A percentile compares a stretch with the other conserved stretches of the same genome.
These are phyloP conservation scores for Turdus rufiventris DNA, from an alignment of 2,113 vertebrate species.

Conservation along the genomic window DNA sequence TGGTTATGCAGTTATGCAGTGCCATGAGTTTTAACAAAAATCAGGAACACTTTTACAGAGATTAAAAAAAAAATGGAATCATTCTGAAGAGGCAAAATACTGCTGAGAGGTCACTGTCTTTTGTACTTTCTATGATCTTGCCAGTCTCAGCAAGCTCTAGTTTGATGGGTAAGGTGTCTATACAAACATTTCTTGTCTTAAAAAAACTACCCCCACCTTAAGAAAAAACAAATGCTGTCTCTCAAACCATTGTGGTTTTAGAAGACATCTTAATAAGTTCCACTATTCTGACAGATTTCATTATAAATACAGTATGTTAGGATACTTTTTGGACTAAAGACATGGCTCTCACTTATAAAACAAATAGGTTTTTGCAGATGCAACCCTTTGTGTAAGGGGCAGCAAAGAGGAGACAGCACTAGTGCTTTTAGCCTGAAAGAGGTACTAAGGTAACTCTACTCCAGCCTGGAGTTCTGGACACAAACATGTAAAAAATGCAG, in stretches of 20 bases:
- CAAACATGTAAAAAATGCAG: neutral
- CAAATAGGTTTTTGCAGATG: neutral
- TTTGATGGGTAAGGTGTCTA: accelerated
- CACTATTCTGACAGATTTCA: neutral
- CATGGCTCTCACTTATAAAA: neutral
- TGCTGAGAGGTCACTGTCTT: neutral
- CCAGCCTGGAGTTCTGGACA: neutral
- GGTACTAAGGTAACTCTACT: neutral
- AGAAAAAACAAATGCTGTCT: neutral
- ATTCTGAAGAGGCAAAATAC: neutral
- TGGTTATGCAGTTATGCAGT: neutral
- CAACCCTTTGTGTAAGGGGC: neutral
- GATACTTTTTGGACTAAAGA: neutral
- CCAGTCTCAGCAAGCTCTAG: neutral
- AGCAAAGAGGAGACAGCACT: neutral
- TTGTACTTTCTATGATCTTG: neutral
- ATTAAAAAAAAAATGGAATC: neutral
- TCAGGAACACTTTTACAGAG: neutral
- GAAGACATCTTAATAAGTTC: neutral
- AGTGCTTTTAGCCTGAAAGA: neutral
- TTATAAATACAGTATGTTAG: neutral
- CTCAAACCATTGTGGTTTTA: neutral
- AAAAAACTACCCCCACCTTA: neutral
- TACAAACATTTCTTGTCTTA: neutral
- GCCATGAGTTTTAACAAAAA: neutral